phyloP scores from a whole-genome alignment of 2,888 invertebrate species.

The Eucera pruinosa region DNA sequence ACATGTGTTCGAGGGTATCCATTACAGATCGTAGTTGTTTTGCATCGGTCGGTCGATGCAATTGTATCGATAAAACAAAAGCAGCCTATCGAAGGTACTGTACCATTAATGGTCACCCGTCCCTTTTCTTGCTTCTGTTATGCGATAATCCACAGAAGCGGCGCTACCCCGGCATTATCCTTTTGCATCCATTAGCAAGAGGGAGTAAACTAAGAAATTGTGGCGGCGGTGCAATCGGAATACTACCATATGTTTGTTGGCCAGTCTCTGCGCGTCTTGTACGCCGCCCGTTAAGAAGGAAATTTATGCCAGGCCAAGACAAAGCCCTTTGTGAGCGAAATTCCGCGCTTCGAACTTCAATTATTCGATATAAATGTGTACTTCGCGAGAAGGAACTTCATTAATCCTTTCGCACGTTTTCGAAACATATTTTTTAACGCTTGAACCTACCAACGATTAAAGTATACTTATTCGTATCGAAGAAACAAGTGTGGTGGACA shows the following conservation, averaged over 20 bases:
- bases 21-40: constrained; percentile 65
- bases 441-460: no score
- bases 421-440: no score
- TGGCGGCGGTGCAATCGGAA: constrained; percentile 63
- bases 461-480: no score
- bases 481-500: no score
- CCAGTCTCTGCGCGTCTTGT: constrained; percentile 4
- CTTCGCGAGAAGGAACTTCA: neutral
- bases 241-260: constrained; percentile 52
- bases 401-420: no score
- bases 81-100: constrained; percentile 64
- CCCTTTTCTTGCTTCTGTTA: constrained; percentile 70
- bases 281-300: constrained; percentile 28
- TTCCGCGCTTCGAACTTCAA: neutral
- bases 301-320: constrained; percentile 63
- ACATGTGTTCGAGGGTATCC: constrained; percentile 61
- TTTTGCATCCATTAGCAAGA: constrained; percentile 69
- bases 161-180: constrained; percentile 62
- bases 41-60: constrained; percentile 53
- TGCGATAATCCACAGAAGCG: constrained; percentile 68
- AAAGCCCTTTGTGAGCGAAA: constrained; percentile 59
- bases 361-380: neutral
- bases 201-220: constrained; percentile 68
- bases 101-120: constrained; percentile 69
- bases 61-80: constrained; percentile 75